Conservation (phyloP, 2,888 invertebrate genomes). For the Himalopsyche kuldschensis region DNA sequence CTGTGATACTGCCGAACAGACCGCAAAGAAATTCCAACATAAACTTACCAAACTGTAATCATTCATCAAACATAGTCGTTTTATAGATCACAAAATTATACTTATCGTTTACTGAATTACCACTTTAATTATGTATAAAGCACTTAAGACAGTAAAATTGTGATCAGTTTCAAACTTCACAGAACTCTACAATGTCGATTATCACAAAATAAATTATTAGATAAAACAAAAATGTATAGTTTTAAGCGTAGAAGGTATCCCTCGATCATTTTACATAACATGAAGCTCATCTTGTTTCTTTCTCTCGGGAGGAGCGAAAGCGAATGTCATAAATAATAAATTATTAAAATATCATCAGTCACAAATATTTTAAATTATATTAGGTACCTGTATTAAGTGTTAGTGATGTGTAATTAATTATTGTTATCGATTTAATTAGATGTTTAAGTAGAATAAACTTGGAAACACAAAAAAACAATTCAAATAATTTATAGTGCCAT, state of each 20-base stretch:
- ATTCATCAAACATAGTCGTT: not conserved
- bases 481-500: conserved; percentile 25
- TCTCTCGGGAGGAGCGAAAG: not conserved
- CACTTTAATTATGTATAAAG: no score
- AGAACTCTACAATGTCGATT: not conserved
- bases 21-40: not conserved
- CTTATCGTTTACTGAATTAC: no score
- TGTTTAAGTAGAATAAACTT: not conserved
- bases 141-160: no score
- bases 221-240: not conserved
- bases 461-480: not conserved
- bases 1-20: not conserved
- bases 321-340: not conserved
- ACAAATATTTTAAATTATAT: conserved; percentile 2
- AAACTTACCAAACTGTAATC: not conserved
- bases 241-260: not conserved
- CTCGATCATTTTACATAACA: not conserved
- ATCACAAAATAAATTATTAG: not conserved
- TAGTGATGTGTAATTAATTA: conserved; percentile 2
- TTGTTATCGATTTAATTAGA: not conserved
- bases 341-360: conserved; percentile 1
- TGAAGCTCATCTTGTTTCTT: not conserved
- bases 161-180: no score
- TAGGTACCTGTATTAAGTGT: conserved; percentile 29
- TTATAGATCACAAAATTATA: no score